Conservation (phyloP, 37 sponge, comb jelly and placozoan species). For the Spongia lamella region DNA sequence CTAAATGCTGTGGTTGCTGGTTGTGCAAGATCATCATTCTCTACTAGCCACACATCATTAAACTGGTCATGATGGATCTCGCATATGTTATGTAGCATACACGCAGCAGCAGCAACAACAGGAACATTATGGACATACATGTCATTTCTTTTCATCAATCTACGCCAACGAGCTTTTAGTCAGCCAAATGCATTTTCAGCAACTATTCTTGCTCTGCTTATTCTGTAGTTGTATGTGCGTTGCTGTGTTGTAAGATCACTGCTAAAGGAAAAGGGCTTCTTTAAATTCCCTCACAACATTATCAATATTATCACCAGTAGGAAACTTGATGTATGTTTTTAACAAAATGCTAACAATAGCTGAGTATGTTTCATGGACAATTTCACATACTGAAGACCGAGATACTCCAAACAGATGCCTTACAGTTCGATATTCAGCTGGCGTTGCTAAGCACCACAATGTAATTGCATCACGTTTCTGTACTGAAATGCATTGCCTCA, state of each 20-base stretch:
- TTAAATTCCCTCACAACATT: constrained; percentile 8
- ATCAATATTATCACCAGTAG: constrained; percentile 13
- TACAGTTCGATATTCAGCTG: constrained; percentile 30
- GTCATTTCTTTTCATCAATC: constrained; percentile 32
- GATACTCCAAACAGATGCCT: constrained; percentile 43
- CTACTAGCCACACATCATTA: constrained; percentile 10
- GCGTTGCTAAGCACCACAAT: constrained; percentile 27
- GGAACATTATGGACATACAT: constrained; percentile 21
- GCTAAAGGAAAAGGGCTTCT: constrained; percentile 1
- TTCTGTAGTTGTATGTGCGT: constrained; percentile 15
- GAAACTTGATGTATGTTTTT: constrained; percentile 10
- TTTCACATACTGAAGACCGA: constrained; percentile 20
- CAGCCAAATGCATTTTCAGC: too few relatives aligned
- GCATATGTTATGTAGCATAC: constrained; percentile 32
- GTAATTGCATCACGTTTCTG: constrained; percentile 36
- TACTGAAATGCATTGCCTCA: constrained; percentile 5
- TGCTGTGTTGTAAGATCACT: constrained; percentile 16
- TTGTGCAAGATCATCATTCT: too few relatives aligned
- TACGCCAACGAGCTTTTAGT: constrained; percentile 44
- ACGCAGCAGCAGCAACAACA: too few relatives aligned
- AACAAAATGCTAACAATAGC: constrained; percentile 26
- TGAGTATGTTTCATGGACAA: constrained; percentile 30
- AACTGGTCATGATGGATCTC: constrained; percentile 6
- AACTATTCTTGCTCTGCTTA: constrained; percentile 27
- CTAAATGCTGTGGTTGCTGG: too few relatives aligned